A percentile compares a stretch with the other conserved stretches of the same genome.
These are phyloP conservation scores for Diplodus sargus DNA, from an alignment of 2,797 vertebrate genomes.

Conservation along the genomic window DNA sequence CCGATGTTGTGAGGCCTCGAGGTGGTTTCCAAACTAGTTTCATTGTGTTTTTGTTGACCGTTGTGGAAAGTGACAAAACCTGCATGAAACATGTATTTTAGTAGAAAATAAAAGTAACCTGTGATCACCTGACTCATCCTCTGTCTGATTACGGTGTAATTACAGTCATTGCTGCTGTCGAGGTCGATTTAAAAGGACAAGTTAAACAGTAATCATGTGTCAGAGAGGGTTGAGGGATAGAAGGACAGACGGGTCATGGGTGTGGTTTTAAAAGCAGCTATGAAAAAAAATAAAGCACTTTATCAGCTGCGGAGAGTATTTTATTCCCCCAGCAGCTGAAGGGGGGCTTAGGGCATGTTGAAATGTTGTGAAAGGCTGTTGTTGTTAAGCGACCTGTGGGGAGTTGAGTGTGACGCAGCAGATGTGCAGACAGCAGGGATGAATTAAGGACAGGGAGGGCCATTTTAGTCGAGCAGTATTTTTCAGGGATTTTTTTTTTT, in stretches of 20 bases:
- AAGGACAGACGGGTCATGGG: neutral
- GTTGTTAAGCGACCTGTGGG: conserved; percentile 55
- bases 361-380: conserved; percentile 56
- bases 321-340: conserved; percentile 40
- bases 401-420: conserved; percentile 60
- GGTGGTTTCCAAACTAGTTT: conserved; percentile 41
- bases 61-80: conserved; percentile 73
- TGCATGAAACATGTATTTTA: conserved; percentile 81
- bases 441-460: conserved; percentile 52
- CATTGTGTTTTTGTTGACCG: conserved; percentile 71
- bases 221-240: neutral
- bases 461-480: conserved; percentile 1
- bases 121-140: conserved; percentile 47
- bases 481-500: neutral
- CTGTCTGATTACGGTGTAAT: neutral
- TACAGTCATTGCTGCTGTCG: conserved; percentile 1
- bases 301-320: conserved; percentile 6
- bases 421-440: conserved; percentile 66
- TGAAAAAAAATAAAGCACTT: conserved; percentile 17
- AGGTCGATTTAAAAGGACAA: neutral
- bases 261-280: conserved; percentile 34
- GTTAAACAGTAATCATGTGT: conserved; percentile 6
- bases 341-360: conserved; percentile 31
- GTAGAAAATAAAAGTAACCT: conserved; percentile 78
- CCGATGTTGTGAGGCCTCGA: conserved; percentile 46